A percentile compares a stretch with the other conserved stretches of the same genome.
These are phyloP conservation scores for Masnerella sp. DNA, from an alignment of 2,888 invertebrate genomes.

Conservation along the genomic window DNA sequence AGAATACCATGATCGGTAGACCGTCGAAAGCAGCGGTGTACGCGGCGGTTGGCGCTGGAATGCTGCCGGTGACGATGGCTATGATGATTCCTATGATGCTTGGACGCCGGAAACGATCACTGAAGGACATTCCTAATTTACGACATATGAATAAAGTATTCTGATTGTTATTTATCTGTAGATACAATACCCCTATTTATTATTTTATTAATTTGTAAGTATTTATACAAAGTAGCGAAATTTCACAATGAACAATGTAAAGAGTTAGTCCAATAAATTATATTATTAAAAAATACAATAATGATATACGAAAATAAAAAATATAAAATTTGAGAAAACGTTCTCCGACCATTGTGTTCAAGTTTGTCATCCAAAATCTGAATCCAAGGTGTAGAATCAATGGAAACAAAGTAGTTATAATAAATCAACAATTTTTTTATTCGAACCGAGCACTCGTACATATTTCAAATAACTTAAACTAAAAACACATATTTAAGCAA, in stretches of 20 bases:
- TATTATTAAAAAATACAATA: no score
- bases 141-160: conserved; percentile 22
- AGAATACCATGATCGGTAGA: conserved; percentile 71
- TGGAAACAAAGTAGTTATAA: neutral
- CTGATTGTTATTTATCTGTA: conserved; percentile 11
- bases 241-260: no score
- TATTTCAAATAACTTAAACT: conserved; percentile 7
- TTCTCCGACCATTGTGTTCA: no score
- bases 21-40: conserved; percentile 82
- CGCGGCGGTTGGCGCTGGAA: conserved; percentile 87
- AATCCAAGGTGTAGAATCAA: neutral
- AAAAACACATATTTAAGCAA: neutral
- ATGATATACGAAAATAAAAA: no score
- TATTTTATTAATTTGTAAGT: conserved; percentile 18
- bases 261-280: no score
- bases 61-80: conserved; percentile 89
- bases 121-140: conserved; percentile 30
- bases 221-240: conserved; percentile 1
- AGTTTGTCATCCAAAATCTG: no score
- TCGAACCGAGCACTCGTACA: conserved; percentile 38
- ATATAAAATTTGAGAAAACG: no score
- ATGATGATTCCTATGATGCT: conserved; percentile 89
- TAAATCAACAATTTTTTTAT: conserved; percentile 25
- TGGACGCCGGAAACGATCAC: conserved; percentile 78
- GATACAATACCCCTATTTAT: conserved; percentile 1